phyloP scores from a whole-genome alignment of 2,888 invertebrate species.

The Bombylius major region DNA sequence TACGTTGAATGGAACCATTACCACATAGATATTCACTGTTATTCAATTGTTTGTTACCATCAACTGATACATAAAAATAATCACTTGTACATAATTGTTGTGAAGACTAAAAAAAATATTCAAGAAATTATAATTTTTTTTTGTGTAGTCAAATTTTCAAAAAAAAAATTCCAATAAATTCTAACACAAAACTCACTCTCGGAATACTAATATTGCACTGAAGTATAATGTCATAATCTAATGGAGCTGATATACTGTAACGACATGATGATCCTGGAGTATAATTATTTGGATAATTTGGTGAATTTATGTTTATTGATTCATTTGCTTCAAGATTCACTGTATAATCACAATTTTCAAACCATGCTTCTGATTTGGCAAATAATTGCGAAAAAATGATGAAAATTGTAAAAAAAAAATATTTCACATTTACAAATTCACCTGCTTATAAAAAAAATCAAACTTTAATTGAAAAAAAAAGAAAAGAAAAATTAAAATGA shows the following conservation, averaged over 20 bases:
- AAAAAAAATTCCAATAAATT: too few relatives aligned
- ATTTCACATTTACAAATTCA: too few relatives aligned
- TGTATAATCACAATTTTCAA: constrained; percentile 22
- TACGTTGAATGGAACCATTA: constrained; percentile 18
- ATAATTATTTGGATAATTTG: constrained; percentile 25
- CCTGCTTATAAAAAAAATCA: too few relatives aligned
- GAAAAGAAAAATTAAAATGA: too few relatives aligned
- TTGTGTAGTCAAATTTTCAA: too few relatives aligned
- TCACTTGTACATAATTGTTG: constrained; percentile 24
- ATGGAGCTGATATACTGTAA: constrained; percentile 26
- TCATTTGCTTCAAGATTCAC: constrained; percentile 17
- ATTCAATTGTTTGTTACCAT: constrained; percentile 25
- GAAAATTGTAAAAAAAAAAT: too few relatives aligned
- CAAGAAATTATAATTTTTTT: too few relatives aligned
- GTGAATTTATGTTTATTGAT: constrained; percentile 24
- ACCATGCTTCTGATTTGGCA: not conserved
- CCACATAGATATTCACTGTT: constrained; percentile 28
- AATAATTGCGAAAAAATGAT: too few relatives aligned
- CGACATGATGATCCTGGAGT: constrained; percentile 27
- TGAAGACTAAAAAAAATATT: not conserved
- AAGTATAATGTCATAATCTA: constrained; percentile 21
- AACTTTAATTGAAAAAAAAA: too few relatives aligned
- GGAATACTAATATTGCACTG: constrained; percentile 21
- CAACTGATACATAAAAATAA: constrained; percentile 25
- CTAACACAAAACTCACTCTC: constrained; percentile 19